Evolutionary conservation across 2,888 invertebrate genomes (phyloP), one percentile per base, ranked within the genome.

Genomic region (Ferrisia virgata): DNA sequence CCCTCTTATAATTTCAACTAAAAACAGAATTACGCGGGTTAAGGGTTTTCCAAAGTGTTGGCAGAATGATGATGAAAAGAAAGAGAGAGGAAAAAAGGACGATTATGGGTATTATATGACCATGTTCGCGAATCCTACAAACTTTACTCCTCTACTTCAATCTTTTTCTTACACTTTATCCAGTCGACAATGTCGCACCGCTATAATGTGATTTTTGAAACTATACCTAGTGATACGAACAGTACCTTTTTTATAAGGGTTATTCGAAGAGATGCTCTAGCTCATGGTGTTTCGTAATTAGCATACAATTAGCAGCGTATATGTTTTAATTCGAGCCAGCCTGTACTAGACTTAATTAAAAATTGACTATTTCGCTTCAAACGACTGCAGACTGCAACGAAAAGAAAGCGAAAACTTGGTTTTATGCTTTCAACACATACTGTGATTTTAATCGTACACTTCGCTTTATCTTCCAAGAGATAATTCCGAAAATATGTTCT

Each of bases 21-120:
- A 81, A 81, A 81, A 81, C 53, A 47, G 53, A 81, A 81, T 81
- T 81, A 53, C 25, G n/a, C n/a, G 81, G 81, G 81, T 81, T 53
- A 33, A 81, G 81, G 81, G 58, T 53, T 81, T 81, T 47, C 58
- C 53, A 53, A 79, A 79, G 69, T 69, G 69, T 69, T 69, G 1
- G 31, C 1, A 25, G 4, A 22, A 47, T 3, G 53, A 53, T n/a
- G 53, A 4, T 22, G 22, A 4, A 53, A 11, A 22, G 8, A 6
- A 11, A 53, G 13, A 11, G 53, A 22, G 22, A n/a, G n/a, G n/a
- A 53, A 47, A 47, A 53, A 53, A 53, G 53, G 53, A 22, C 53
- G 53, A 53, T 53, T 53, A 53, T 53, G 53, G 18, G 53, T 40
- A 22, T 53, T 53, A 53, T 53, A 53, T 53, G 53, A 53, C 53